Conservation (phyloP, 2,113 vertebrate genomes). For the Atractosteus spatula region DNA sequence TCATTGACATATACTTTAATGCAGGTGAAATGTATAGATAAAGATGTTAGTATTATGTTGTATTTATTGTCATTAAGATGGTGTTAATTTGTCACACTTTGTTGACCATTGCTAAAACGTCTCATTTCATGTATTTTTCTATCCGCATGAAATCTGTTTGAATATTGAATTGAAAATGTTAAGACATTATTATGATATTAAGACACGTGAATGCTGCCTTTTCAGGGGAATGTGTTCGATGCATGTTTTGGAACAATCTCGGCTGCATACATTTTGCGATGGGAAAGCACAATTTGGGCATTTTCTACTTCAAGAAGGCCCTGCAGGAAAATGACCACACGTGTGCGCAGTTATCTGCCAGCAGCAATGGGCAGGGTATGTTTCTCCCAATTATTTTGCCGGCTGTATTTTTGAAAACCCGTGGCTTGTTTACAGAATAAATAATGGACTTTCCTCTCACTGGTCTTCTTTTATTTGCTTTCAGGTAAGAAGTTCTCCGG, state of each 20-base stretch:
- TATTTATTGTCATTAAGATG: too few relatives aligned
- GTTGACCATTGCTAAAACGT: not conserved
- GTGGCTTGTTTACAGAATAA: too few relatives aligned
- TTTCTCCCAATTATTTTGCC: conserved; percentile 10
- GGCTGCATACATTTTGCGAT: conserved; percentile 98
- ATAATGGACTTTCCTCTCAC: too few relatives aligned
- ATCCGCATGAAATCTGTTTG: too few relatives aligned
- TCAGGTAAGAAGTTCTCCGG: conserved; percentile 89
- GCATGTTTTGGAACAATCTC: conserved; percentile 99
- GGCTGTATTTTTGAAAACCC: not conserved
- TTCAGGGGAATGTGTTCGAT: conserved; percentile 91
- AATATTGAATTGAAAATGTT: too few relatives aligned
- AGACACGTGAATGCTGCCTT: not conserved
- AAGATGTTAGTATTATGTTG: too few relatives aligned
- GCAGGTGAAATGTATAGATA: too few relatives aligned
- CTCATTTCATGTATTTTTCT: too few relatives aligned
- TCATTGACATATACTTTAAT: not conserved
- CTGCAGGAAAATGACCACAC: conserved; percentile 95
- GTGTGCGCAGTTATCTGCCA: conserved; percentile 80
- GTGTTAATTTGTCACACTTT: not conserved
- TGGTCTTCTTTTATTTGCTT: conserved; percentile 15
- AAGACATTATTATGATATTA: too few relatives aligned
- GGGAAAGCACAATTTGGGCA: conserved; percentile 96
- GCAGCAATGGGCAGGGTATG: conserved; percentile 78
- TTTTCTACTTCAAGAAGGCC: conserved; percentile 98